Evolutionary conservation across 2,797 vertebrate species (phyloP), one percentile per base, ranked within the genome.

Genomic region (Huso huso): DNA sequence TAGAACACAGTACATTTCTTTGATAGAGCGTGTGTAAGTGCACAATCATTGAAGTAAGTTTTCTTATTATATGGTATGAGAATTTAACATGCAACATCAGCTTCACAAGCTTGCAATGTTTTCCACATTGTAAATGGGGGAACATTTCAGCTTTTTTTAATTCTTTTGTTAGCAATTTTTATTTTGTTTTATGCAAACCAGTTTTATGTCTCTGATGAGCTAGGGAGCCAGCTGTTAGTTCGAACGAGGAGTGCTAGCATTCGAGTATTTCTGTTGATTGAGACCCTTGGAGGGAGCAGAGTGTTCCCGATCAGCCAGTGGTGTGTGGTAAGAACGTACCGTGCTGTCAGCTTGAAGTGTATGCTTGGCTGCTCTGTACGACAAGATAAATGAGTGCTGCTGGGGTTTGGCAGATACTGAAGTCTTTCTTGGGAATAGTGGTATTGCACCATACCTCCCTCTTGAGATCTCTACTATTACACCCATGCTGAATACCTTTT

Each of bases 301-400:
- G 79, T 83, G 82, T 84, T 82, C 65, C 78, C 80, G 84, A 83
- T 81, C 78, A 62, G 80, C 84, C 85, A 83, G 79, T 65, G 85
- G 86, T 83, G 87, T 88, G 87, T 79, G 78, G 78, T 79, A 83
- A 85, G 82, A 78, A 85, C 83, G 81, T 81, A 82, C 82, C 72
- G 69, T 13, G 61, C 83, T 89, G 88, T 91, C 90, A 91, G 89
- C 87, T 89, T 86, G 77, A 83, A 79, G 87, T 85, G 68, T 75
- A 91, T 78, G 88, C 90, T 89, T 76, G 69, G 83, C 85, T 90
- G 89, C 90, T 82, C 82, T 69, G 83, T 68, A 75, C 71, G 78
- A 87, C 87, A 91, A 92, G 91, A 93, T 90, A 87, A 90, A 93
- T 91, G 90, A 92, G 87, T 81, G 86, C 83, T 80, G 77, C 80